Evolutionary conservation across 2,888 invertebrate genomes (phyloP), one percentile per base, ranked within the genome.

Genomic region (Drosophila acutilabella): DNA sequence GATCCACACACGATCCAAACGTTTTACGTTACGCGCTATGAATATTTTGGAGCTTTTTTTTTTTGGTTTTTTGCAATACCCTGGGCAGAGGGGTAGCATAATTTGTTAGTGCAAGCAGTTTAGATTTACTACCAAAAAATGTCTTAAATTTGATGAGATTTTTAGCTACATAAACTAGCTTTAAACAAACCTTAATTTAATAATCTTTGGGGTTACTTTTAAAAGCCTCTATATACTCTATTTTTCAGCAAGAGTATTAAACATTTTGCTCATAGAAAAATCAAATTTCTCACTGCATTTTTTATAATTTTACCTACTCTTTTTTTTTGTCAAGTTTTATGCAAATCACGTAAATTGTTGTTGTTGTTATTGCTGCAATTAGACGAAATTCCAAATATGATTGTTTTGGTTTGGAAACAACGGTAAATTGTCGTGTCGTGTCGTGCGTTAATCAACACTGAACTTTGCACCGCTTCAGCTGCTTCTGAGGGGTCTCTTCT

Each of bases 261-360:
- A 6, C 1, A 23, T 23, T 23, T 23, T 23, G 23, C 4, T 23
- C n/a, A n/a, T n/a, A n/a, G n/a, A 20, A 20, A 2, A 20, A 2
- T 20, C 3, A 23, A 23, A 20, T 20, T 20, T 20, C 20, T 20
- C 6, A 1, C 7, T 23, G 23, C 23, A 6, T 23, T 23, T 6
- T 0, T 6, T n/a, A n/a, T n/a, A n/a, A n/a, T n/a, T n/a, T n/a
- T n/a, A n/a, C n/a, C 33, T 33, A 1, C 2, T 0, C 10, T 11
- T 14, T 38, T 18, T 59, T 54, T 58, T 54, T n/a, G n/a, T n/a
- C 38, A 50, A 58, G 70, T 36, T 76, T 59, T 47, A 82, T 74
- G 82, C 72, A 72, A 81, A 81, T 71, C 86, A 85, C 75, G 84
- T 78, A 69, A 57, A 57, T 70, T 73, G 23, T 23, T 23, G 23